Evolutionary conservation across 2,797 vertebrate species (phyloP), one percentile per base, ranked within the genome.

Genomic region (Orientallactaga sibirica): DNA sequence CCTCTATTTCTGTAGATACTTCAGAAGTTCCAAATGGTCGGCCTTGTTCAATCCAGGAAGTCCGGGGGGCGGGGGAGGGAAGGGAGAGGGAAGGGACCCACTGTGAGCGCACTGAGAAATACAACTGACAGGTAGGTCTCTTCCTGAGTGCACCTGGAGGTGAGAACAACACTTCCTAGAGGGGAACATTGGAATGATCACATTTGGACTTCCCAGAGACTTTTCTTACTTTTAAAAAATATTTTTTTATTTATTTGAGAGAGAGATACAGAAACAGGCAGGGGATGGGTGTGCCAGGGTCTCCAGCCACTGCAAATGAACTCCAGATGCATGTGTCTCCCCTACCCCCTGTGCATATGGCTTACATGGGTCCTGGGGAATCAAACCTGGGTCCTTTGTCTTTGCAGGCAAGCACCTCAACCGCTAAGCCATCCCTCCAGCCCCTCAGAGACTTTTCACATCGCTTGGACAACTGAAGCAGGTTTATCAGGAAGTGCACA

Each of bases 121-220:
- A 41, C 22, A 18, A 7, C 16, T 15, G 2, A 41, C 3, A 0
- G 16, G 29, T 3, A 7, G 9, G 4, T 0, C 1, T 2, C 29
- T 64, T 73, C 68, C 68, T 5, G 27, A 25, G 29, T 18, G 41
- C 14, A 0, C 58, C 55, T 1, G 0, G 5, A 2, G 4, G 41
- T 18, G 20, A 9, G 70, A 27, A 75, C 66, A 0, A 1, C 27
- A 2, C 75, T 84, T 76, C 67, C 18, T 19, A 85, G 83, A 18
- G 14, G 14, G 37, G 67, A 62, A 48, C 16, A 55, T 3, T 4
- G 64, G 64, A 66, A 66, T 66, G 64, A 22, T 12, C 61, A 8
- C 33, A 37, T 18, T 33, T 74, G 41, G 73, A 16, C 1, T 58
- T 66, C 37, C 67, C 14, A 37, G 33, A 37, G 33, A 37, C 33